phyloP scores from a whole-genome alignment of 2,113 vertebrate genomes.

The Phaethon lepturus region DNA sequence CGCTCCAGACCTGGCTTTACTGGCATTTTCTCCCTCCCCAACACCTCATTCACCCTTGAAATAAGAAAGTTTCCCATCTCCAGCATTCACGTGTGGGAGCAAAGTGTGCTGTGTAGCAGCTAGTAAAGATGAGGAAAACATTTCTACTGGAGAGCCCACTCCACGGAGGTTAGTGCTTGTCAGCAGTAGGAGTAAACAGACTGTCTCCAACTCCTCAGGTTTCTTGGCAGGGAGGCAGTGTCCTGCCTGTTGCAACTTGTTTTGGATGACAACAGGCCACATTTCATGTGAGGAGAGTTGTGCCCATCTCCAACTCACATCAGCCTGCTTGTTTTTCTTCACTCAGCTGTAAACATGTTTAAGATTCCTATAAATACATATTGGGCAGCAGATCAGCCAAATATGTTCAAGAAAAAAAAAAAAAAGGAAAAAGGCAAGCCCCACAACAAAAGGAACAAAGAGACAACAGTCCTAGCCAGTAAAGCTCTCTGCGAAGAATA shows the following conservation, averaged over 20 bases:
- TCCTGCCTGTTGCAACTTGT: slow-evolving; percentile 29
- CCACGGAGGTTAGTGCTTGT: background rate
- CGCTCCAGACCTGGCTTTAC: background rate
- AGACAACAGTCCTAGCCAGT: background rate
- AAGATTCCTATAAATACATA: background rate
- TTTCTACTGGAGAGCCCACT: background rate
- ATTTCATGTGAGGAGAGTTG: background rate
- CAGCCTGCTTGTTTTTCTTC: background rate
- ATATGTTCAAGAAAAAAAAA: background rate
- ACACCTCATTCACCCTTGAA: background rate
- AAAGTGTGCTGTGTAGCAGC: background rate
- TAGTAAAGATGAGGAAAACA: background rate
- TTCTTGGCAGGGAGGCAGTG: background rate
- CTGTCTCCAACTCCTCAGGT: background rate
- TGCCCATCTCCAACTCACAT: background rate
- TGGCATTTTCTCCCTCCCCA: background rate
- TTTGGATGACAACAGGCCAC: slow-evolving; percentile 26
- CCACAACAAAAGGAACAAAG: background rate
- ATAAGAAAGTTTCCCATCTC: background rate
- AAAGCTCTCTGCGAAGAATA: background rate
- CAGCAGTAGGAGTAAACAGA: background rate
- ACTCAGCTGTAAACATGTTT: background rate
- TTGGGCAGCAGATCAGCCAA: background rate
- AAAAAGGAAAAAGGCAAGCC: background rate
- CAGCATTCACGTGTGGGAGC: background rate